Base-by-base conservation (phyloP, 1,140 invertebrate genomes). In the Euura saliciscinereae region DNA sequence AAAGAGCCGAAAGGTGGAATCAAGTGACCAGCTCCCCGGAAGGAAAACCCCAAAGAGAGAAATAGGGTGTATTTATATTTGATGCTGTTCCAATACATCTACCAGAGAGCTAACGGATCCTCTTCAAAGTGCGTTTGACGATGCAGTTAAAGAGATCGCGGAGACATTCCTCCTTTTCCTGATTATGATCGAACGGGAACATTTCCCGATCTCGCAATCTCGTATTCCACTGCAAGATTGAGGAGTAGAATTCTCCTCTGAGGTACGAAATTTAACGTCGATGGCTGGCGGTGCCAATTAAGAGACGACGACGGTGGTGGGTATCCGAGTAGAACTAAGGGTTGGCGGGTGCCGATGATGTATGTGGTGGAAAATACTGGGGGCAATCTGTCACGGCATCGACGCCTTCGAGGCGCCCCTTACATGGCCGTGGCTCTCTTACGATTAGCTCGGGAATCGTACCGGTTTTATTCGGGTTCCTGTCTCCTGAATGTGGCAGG, bases 341-440 rank as follows among this genome's bases (percentile, higher is more conserved):
- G 80, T 68, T 81, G 76, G 78, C 78, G 74, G 72, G 71, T 81
- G 78, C 76, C 79, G 80, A 84, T 87, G 84, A 87, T 86, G 79
- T 86, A 87, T 85, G 85, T 87, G 81, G 82, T 87, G 85, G 84
- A 87, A 87, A 87, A 86, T 87, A 86, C 80, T 79, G 77, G 76
- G 78, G 78, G 79, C 81, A 87, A 86, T 87, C 84, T 85, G 84
- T 86, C 85, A 85, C 80, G 78, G 79, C 75, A 86, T 87, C 83
- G 85, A 86, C 82, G 79, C 83, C 79, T 81, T 69, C 66, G 73
- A 78, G 76, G 75, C 78, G 76, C 71, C 70, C 46, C n/a, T 28
- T 28, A 28, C 28, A 28, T 28, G 28, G 28, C 28, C 28, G 28
- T 28, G 28, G 28, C 28, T 28, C 28, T 28, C 28, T 28, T 28